phyloP scores from a whole-genome alignment of 2,888 invertebrate genomes.

The Campaea margaritaria region DNA sequence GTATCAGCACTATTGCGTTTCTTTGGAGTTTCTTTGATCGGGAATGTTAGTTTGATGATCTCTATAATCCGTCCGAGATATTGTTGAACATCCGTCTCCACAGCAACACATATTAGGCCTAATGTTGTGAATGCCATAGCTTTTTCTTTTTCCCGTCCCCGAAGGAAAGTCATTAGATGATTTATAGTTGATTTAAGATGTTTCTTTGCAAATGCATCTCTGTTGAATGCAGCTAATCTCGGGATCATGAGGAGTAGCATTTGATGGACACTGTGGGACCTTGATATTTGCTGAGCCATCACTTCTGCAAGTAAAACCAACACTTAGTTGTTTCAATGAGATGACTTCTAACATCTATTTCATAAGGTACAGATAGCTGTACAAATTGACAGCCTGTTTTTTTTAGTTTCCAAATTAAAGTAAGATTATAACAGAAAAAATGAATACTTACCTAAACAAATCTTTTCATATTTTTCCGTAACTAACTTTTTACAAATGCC shows the following conservation, averaged over 20 bases:
- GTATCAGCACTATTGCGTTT: conserved; percentile 91
- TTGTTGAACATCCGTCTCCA: conserved; percentile 91
- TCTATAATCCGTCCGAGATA: conserved; percentile 94
- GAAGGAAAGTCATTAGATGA: conserved; percentile 91
- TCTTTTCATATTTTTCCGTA: conserved; percentile 92
- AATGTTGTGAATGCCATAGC: conserved; percentile 95
- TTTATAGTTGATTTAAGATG: conserved; percentile 91
- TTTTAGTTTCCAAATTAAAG: neutral
- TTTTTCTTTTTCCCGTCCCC: conserved; percentile 93
- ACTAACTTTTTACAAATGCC: conserved; percentile 93
- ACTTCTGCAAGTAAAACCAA: conserved; percentile 84
- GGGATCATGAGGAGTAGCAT: conserved; percentile 94
- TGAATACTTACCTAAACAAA: conserved; percentile 84
- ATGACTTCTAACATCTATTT: neutral
- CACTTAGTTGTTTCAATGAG: conserved; percentile 14
- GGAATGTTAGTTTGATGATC: conserved; percentile 90
- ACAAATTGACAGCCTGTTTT: no score
- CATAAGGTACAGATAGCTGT: no score
- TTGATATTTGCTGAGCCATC: conserved; percentile 92
- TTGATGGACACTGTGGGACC: conserved; percentile 93
- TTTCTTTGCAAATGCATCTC: conserved; percentile 90
- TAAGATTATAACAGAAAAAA: neutral
- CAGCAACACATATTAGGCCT: conserved; percentile 96
- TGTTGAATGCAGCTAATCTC: conserved; percentile 96
- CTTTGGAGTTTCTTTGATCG: conserved; percentile 91